Evolutionary conservation across 2,113 vertebrate genomes (phyloP).

Genomic region (Dasyprocta punctata): DNA sequence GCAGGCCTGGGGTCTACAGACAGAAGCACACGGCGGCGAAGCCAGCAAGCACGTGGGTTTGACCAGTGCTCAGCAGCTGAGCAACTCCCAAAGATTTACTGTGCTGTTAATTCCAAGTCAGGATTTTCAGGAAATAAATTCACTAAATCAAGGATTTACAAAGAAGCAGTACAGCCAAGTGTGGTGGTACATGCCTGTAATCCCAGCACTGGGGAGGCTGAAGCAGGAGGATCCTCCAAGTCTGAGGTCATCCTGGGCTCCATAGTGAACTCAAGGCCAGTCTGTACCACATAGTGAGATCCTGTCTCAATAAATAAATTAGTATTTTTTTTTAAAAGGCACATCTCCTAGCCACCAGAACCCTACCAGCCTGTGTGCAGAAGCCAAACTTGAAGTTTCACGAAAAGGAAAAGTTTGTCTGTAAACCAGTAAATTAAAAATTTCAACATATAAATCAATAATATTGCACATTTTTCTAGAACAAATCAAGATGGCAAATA

Average conservation of each 20-base stretch:
- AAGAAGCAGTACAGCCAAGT: background rate
- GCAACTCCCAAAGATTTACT: background rate
- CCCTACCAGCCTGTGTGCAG: background rate
- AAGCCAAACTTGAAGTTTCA: background rate
- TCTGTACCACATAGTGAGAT: background rate
- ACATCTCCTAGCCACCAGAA: background rate
- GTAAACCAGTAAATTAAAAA: background rate
- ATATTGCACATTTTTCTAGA: background rate
- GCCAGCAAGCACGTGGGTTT: background rate
- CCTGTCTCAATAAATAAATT: background rate
- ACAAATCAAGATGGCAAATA: background rate
- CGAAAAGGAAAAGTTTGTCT: background rate
- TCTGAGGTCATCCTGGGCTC: background rate
- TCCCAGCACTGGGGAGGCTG: background rate
- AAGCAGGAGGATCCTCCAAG: background rate
- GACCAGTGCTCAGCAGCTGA: background rate
- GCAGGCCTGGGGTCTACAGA: background rate
- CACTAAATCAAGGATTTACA: background rate
- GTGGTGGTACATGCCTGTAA: background rate
- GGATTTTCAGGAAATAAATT: slow-evolving; percentile 21
- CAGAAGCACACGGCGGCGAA: background rate
- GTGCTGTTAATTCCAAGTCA: background rate
- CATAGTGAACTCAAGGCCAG: background rate
- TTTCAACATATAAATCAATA: background rate
- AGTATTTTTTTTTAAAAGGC: too few species aligned